Conservation (phyloP, 2,797 vertebrate genomes). For the Anas acuta region DNA sequence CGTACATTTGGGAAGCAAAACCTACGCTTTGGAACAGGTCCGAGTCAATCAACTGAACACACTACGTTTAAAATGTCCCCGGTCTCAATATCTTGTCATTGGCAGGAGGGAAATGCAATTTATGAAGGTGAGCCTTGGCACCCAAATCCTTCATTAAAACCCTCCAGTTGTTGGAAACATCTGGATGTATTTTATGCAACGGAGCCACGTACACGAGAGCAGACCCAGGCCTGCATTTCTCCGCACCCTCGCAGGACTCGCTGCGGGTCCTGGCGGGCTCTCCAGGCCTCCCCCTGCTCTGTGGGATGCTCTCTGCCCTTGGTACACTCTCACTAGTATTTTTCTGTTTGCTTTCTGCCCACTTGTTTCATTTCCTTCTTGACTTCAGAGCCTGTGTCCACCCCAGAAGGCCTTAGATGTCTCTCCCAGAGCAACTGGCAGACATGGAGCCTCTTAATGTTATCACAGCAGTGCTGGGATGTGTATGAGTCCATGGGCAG, state of each 20-base stretch:
- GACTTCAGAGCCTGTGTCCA: accelerated
- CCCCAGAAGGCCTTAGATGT: background rate
- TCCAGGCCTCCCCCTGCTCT: background rate
- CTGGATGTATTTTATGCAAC: constrained; percentile 12
- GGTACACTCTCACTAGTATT: background rate
- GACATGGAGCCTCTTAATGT: background rate
- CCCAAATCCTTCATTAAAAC: background rate
- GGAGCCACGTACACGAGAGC: accelerated
- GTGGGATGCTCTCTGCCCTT: background rate
- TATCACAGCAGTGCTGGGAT: background rate
- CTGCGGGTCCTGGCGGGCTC: background rate
- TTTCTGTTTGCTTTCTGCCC: background rate
- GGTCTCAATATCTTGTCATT: background rate
- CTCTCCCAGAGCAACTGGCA: background rate
- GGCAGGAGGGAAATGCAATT: background rate
- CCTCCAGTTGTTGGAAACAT: background rate
- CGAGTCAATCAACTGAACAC: background rate
- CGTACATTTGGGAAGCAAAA: background rate
- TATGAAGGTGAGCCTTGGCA: background rate
- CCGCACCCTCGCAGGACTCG: background rate
- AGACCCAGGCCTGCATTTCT: accelerated
- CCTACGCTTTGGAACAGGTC: background rate
- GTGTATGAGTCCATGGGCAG: background rate
- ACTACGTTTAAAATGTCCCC: background rate
- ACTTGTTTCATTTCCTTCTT: background rate